Conservation (phyloP, 1,140 invertebrate species). For the Himalopsyche phryganea region DNA sequence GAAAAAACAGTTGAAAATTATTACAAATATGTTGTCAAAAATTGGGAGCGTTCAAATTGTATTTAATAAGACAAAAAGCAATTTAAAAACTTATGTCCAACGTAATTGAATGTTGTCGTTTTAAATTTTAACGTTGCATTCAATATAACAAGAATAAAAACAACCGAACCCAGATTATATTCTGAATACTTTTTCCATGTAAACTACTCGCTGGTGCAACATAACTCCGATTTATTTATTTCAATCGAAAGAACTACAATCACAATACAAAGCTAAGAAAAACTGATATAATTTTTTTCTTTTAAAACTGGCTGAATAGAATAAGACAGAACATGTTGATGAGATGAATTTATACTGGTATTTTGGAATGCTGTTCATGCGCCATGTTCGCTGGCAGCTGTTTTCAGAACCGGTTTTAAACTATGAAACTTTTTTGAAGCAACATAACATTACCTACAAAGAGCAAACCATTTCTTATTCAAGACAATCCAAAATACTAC, state of each 20-base stretch:
- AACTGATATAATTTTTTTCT: background rate
- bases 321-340: background rate
- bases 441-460: slow-evolving; percentile 23
- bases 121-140: slow-evolving; percentile 24
- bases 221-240: slow-evolving; percentile 13
- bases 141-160: slow-evolving; percentile 18
- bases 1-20: no score
- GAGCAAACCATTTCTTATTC: slow-evolving; percentile 19
- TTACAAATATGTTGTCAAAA: no score
- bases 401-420: slow-evolving; percentile 33
- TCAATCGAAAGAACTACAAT: background rate
- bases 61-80: no score
- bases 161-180: slow-evolving; percentile 23
- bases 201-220: slow-evolving; percentile 16
- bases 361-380: background rate
- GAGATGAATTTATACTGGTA: background rate
- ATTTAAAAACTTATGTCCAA: background rate
- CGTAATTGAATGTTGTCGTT: slow-evolving; percentile 24
- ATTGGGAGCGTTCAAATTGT: no score
- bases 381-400: slow-evolving; percentile 8
- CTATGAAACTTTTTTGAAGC: slow-evolving; percentile 26
- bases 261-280: background rate
- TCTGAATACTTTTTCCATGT: slow-evolving; percentile 26
- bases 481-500: slow-evolving; percentile 12
- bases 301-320: background rate